Conservation (phyloP, 2,888 invertebrate species). For the Eulithis prunata region DNA sequence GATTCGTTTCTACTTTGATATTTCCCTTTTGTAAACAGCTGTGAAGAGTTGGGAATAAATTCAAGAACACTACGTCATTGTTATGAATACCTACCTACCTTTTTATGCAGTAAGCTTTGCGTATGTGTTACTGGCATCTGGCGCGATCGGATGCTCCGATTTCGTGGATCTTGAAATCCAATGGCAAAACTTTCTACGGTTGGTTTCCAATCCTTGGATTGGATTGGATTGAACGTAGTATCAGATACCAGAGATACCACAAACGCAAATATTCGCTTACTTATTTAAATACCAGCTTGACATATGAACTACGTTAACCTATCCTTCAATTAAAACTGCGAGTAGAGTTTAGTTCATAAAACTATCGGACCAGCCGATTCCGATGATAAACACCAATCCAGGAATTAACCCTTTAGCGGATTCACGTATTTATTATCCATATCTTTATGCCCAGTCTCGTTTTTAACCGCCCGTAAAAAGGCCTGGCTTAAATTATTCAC, state of each 20-base stretch:
- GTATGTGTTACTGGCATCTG: background rate
- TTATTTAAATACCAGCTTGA: background rate
- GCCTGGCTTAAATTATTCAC: slow-evolving; percentile 66
- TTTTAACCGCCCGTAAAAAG: slow-evolving; percentile 60
- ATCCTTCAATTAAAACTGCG: too few species aligned
- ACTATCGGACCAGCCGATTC: background rate
- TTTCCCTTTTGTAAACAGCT: slow-evolving; percentile 14
- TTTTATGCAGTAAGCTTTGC: background rate
- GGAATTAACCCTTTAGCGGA: slow-evolving; percentile 18
- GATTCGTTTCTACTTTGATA: background rate
- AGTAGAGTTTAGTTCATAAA: background rate
- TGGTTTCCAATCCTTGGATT: too few species aligned
- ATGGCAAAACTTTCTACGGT: too few species aligned
- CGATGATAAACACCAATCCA: slow-evolving; percentile 13
- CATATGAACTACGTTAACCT: too few species aligned
- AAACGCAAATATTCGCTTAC: too few species aligned
- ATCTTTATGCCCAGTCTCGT: slow-evolving; percentile 35
- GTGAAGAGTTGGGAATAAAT: slow-evolving; percentile 6
- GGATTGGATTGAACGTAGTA: too few species aligned
- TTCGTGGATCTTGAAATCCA: too few species aligned
- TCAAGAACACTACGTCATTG: background rate
- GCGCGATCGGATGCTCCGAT: too few species aligned
- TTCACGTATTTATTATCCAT: slow-evolving; percentile 7
- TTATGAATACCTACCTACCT: background rate
- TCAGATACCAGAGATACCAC: too few species aligned